Evolutionary conservation across 2,113 vertebrate species (phyloP), one percentile per base, ranked within the genome.

Genomic region (Rhombomys opimus): DNA sequence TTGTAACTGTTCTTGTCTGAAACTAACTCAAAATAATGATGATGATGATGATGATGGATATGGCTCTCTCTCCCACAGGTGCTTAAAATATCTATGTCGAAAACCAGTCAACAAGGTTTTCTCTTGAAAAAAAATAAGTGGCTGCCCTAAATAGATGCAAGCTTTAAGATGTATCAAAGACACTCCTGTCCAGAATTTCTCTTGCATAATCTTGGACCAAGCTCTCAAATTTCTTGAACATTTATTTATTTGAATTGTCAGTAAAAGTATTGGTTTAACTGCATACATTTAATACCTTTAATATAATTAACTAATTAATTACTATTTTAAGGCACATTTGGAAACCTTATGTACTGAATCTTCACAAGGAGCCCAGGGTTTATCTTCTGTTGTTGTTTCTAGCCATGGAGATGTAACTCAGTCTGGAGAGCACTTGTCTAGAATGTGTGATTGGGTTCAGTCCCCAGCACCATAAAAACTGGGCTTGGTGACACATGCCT

Each of bases 201-300:
- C 82, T 77, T 54, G 35, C 32, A 38, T 35, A 46, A 22, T n/a
- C 38, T 46, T 93, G 2, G 35, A 57, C 10, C 11, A 91, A 87
- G 11, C 2, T 22, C 25, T 46, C 80, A 54, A 50, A 68, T 87
- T 89, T 82, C 68, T 85, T 87, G 1, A 84, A 87, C 23, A 70
- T 30, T 68, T 95, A 23, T 52, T 85, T 88, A 50, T 86, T 52
- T 89, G 61, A 87, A 59, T 35, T 68, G 41, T 61, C 32, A 61
- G 25, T 80, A 63, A 91, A 92, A 86, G 30, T 25, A 87, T 57
- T 17, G 57, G 41, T 52, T 67, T 81, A 82, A 96, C 85, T 93
- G 38, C 52, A 65, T 73, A 67, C 27, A 68, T 15, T 82, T 54
- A 94, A 88, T 67, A 91, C 14, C 84, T 88, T 84, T 41, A 27